Percentiles rank a stretch among this genome's conserved stretches.
These are phyloP conservation scores for Ligdia adustata DNA, from an alignment of 2,888 invertebrate species.

Conservation along the genomic window DNA sequence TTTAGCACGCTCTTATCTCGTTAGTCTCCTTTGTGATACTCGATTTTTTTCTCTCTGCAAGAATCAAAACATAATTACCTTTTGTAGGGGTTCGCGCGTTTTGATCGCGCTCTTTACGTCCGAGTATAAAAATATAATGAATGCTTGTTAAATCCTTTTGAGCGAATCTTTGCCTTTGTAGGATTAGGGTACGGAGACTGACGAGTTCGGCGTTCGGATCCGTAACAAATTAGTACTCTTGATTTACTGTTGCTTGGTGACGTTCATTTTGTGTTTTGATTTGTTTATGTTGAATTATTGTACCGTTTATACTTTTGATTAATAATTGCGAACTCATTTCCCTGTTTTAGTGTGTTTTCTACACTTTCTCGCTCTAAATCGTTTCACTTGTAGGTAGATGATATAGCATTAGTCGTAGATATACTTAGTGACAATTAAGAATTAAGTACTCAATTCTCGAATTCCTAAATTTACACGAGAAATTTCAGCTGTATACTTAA, in stretches of 20 bases:
- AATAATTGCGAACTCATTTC: too few species aligned
- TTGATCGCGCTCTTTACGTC: constrained; percentile 81
- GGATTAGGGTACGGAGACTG: constrained; percentile 63
- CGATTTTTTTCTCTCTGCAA: constrained; percentile 77
- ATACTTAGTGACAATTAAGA: too few species aligned
- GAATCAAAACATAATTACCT: constrained; percentile 85
- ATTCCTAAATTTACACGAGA: too few species aligned
- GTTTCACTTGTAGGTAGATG: too few species aligned
- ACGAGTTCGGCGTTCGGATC: constrained; percentile 61
- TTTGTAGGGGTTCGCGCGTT: constrained; percentile 83
- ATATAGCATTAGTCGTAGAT: too few species aligned
- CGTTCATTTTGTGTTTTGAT: constrained; percentile 64
- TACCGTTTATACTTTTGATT: not conserved
- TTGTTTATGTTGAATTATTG: constrained; percentile 45
- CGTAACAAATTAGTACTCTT: constrained; percentile 77
- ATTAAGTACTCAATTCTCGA: too few species aligned
- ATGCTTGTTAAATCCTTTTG: constrained; percentile 84
- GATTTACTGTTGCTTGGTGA: constrained; percentile 69
- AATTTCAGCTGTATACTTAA: too few species aligned
- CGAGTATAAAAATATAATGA: constrained; percentile 83
- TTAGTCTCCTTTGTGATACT: constrained; percentile 84
- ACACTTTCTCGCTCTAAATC: too few species aligned
- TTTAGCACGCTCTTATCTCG: constrained; percentile 85
- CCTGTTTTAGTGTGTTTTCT: too few species aligned
- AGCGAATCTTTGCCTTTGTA: constrained; percentile 74